These are phyloP conservation scores for Chionomys nivalis DNA, from an alignment of 2,113 vertebrate species.

Conservation along the genomic window DNA sequence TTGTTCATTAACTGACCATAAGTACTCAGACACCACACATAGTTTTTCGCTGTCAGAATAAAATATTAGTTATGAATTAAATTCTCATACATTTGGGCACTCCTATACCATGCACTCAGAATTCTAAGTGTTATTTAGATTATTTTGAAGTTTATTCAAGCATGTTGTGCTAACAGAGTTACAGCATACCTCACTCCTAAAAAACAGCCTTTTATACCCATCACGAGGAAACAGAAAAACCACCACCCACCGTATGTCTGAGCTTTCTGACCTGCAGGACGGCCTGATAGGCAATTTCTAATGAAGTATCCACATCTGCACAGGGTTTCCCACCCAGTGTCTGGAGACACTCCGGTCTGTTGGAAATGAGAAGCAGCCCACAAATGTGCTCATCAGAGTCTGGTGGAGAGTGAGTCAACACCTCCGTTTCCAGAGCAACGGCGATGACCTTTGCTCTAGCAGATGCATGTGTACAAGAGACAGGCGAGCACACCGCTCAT, in stretches of 20 bases:
- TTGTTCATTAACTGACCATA: slow-evolving; percentile 4
- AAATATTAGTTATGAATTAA: slow-evolving; percentile 30
- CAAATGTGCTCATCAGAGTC: neutral
- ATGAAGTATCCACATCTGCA: neutral
- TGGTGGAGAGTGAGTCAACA: neutral
- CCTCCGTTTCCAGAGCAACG: neutral
- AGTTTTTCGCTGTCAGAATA: slow-evolving; percentile 18
- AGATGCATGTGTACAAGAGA: neutral
- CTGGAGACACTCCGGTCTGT: neutral
- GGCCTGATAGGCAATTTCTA: neutral
- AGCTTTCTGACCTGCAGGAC: neutral
- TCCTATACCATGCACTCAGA: neutral
- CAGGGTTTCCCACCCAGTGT: neutral
- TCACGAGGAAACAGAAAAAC: neutral
- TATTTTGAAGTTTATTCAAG: slow-evolving; percentile 14
- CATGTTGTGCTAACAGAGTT: neutral
- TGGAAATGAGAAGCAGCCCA: neutral
- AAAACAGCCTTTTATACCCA: slow-evolving; percentile 30
- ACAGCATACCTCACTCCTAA: neutral
- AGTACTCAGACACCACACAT: neutral
- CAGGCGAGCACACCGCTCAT: neutral
- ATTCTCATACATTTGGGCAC: slow-evolving; percentile 23
- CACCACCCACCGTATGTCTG: neutral
- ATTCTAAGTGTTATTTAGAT: slow-evolving; percentile 9
- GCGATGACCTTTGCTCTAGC: neutral